These are phyloP conservation scores for Capreolus pygargus DNA, from an alignment of 2,113 vertebrate genomes.

Conservation along the genomic window DNA sequence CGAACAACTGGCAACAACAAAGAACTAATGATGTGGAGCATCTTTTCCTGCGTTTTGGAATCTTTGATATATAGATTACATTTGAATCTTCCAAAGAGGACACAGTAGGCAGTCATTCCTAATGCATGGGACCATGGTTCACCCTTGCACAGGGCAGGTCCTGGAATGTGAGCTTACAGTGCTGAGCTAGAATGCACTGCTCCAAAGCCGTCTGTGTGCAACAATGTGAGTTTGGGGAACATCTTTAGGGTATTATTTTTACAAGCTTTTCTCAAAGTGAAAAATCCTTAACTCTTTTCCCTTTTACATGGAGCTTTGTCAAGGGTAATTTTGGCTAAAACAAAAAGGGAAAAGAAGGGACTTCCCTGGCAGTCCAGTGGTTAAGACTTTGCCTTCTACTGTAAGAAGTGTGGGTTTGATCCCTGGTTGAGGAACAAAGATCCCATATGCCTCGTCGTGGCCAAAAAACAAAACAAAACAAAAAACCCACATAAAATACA, in stretches of 20 bases:
- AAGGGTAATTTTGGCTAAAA: background rate
- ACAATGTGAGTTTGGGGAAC: background rate
- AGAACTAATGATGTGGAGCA: background rate
- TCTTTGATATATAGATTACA: background rate
- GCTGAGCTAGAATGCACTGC: background rate
- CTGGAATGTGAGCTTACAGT: background rate
- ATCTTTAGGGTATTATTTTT: background rate
- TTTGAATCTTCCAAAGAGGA: background rate
- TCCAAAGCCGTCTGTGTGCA: background rate
- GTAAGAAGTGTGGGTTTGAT: background rate
- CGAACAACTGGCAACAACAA: background rate
- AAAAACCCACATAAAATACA: background rate
- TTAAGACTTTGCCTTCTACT: background rate
- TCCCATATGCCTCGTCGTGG: background rate
- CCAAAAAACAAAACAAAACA: background rate
- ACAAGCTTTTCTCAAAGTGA: background rate
- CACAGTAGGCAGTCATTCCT: background rate
- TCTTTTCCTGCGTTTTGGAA: background rate
- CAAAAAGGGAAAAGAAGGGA: background rate
- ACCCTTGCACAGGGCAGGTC: background rate
- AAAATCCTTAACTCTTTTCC: background rate
- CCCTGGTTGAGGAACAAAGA: background rate
- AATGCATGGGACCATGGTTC: accelerated
- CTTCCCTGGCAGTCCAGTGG: background rate
- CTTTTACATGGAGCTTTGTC: background rate